phyloP scores from a whole-genome alignment of 2,797 vertebrate genomes.

The Vespertilio murinus region DNA sequence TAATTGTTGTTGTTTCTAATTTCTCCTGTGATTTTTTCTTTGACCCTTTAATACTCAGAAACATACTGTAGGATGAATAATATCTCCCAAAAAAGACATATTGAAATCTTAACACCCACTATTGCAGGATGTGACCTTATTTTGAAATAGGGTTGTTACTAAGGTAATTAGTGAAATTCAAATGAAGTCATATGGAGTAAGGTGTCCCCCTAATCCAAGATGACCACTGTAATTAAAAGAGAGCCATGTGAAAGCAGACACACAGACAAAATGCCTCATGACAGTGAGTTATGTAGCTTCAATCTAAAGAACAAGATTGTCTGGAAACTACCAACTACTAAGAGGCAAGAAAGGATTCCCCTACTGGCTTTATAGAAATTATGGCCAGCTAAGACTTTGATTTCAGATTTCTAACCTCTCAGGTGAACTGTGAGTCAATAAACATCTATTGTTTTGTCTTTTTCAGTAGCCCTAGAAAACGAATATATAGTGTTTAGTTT shows the following conservation, averaged over 20 bases:
- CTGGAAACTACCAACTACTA: neutral
- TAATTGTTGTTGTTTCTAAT: neutral
- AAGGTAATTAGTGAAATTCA: neutral
- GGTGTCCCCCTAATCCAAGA: neutral
- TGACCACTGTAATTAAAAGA: neutral
- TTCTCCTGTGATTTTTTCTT: neutral
- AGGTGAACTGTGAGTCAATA: neutral
- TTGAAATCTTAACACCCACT: neutral
- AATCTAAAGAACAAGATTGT: neutral
- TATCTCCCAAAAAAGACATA: neutral
- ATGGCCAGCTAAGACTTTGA: rapidly evolving
- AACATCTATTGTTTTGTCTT: neutral
- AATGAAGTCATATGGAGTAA: neutral
- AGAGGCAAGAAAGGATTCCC: neutral
- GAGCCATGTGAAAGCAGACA: neutral
- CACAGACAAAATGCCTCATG: neutral
- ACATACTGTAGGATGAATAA: neutral
- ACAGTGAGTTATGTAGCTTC: neutral
- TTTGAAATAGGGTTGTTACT: neutral
- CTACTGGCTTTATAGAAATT: neutral
- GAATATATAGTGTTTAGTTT: neutral
- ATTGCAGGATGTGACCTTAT: neutral
- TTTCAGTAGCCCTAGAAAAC: neutral
- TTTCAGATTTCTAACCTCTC: neutral
- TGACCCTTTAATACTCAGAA: neutral